Evolutionary conservation across 2,888 invertebrate species (phyloP).

Genomic region (Cheiracanthium punctorium): DNA sequence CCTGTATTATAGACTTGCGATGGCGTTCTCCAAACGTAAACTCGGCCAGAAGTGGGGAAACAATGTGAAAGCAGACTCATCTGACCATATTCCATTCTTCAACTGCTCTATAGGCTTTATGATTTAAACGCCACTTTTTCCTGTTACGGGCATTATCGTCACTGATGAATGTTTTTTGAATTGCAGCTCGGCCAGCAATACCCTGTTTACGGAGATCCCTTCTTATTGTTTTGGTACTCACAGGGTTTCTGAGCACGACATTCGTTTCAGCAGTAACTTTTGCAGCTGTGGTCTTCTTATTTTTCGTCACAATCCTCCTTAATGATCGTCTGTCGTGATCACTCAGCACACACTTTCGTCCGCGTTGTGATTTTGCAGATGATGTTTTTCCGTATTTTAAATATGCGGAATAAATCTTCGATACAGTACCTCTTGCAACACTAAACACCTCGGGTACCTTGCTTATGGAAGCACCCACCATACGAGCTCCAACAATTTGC

Average conservation of each 20-base stretch:
- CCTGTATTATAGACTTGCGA: no score
- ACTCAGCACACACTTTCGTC: slow-evolving; percentile 42
- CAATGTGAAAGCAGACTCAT: neutral
- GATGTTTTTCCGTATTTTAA: slow-evolving; percentile 24
- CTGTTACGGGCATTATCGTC: neutral
- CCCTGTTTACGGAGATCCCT: neutral
- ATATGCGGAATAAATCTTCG: slow-evolving; percentile 23
- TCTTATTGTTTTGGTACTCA: neutral
- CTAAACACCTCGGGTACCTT: no score
- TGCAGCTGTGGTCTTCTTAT: slow-evolving; percentile 43
- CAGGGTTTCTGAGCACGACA: neutral
- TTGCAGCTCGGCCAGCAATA: neutral
- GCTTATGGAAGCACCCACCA: no score
- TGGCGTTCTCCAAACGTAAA: neutral
- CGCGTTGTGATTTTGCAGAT: slow-evolving; percentile 26
- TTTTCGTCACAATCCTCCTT: slow-evolving; percentile 20
- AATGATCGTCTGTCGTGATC: slow-evolving; percentile 22
- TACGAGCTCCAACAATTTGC: no score
- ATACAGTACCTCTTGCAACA: neutral
- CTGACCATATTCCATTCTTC: neutral
- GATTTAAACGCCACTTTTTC: neutral
- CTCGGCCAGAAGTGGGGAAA: neutral
- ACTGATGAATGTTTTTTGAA: neutral
- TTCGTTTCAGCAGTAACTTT: slow-evolving; percentile 39
- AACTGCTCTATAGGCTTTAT: neutral